Evolutionary conservation across 2,888 invertebrate species (phyloP), one percentile per base, ranked within the genome.

Genomic region (Parascotia fuliginaria): DNA sequence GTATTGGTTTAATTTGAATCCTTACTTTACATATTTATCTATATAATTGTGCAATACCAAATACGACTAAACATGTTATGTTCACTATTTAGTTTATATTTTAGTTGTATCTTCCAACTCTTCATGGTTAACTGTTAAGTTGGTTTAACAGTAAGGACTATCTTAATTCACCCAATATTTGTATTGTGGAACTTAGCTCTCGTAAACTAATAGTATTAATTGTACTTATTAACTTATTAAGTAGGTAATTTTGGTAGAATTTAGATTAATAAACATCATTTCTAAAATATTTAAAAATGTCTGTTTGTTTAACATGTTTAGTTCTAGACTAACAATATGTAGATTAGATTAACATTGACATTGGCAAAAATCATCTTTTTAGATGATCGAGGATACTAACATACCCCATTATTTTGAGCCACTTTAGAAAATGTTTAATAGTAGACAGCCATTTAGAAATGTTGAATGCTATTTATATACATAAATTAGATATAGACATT

Each of bases 261-360:
- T 83, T 90, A 91, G 89, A 84, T 83, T 90, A 92, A 92, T 92
- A 92, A 92, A 92, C 80, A 81, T 87, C 85, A 88, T 89, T 89
- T 89, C 79, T 87, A 83, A 87, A 90, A 85, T 87, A 88, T 84
- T 87, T 84, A 77, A 88, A 87, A 79, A 81, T 78, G 91, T 91
- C 85, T 92, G 91, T 91, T 91, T 92, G 89, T 91, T 91, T 92
- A 92, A 92, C 92, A 92, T 92, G 91, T 91, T 87, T 91, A 92
- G 92, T 77, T 71, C 75, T 91, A 92, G 90, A 91, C 89, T 92
- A 91, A 92, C 90, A 88, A 83, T 84, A 79, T 83, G 87, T 92
- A 92, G 92, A 85, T 76, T 91, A 91, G 89, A 85, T 86, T 89
- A 90, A 89, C 87, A 83, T 79, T 75, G 75, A 75, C 74, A 78